phyloP scores from a whole-genome alignment of 2,888 invertebrate genomes.

The Meandrusa payeni region DNA sequence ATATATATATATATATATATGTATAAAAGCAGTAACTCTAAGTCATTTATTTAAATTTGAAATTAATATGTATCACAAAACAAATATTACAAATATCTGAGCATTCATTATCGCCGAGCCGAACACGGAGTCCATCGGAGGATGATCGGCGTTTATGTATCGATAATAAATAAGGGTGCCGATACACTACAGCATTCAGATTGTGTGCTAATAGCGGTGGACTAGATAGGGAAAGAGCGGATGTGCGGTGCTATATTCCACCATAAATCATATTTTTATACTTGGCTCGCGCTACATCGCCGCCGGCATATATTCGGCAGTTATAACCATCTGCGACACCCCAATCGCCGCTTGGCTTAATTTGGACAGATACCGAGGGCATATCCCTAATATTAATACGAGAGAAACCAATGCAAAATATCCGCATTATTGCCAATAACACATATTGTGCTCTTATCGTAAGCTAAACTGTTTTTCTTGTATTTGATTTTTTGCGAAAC shows the following conservation, averaged over 20 bases:
- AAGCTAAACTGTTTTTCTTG: neutral
- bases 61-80: too few species aligned
- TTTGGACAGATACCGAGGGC: conserved; percentile 66
- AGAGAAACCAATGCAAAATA: conserved; percentile 23
- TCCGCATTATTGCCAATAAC: conserved; percentile 19
- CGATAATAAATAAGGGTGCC: conserved; percentile 6
- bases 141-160: conserved; percentile 3
- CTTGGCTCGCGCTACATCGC: conserved; percentile 55
- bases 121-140: too few species aligned
- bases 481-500: too few species aligned
- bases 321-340: conserved; percentile 74
- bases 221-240: conserved; percentile 47
- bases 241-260: conserved; percentile 51
- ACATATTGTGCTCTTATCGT: neutral
- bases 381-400: conserved; percentile 62
- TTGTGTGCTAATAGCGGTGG: conserved; percentile 48
- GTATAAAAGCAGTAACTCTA: too few species aligned
- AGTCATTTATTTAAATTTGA: too few species aligned
- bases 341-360: conserved; percentile 66
- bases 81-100: too few species aligned
- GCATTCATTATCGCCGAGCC: too few species aligned
- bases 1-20: too few species aligned
- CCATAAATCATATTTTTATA: conserved; percentile 74
- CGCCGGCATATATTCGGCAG: conserved; percentile 48
- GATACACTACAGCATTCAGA: conserved; percentile 40